Percentiles rank a stretch among this genome's conserved stretches.
phyloP scores from a whole-genome alignment of 2,888 invertebrate genomes.

The Lithodes maja region DNA sequence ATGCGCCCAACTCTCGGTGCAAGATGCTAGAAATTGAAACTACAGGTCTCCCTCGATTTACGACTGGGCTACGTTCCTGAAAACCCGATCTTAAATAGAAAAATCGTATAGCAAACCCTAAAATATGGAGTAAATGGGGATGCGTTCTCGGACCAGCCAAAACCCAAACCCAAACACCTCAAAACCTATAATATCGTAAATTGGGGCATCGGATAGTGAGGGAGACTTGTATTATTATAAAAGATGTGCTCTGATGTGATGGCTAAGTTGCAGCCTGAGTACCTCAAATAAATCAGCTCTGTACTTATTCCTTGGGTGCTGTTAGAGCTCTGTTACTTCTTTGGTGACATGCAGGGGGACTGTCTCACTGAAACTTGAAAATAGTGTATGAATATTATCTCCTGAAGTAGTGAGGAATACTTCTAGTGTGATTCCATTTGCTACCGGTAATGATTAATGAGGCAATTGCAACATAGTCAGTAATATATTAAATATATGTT shows the following conservation, averaged over 20 bases:
- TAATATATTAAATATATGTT: not conserved
- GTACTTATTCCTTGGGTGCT: conserved; percentile 54
- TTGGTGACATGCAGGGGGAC: conserved; percentile 53
- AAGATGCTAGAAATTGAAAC: conserved; percentile 26
- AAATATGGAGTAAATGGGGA: too few species aligned
- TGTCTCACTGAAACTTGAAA: conserved; percentile 61
- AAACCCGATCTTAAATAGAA: too few species aligned
- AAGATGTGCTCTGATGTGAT: conserved; percentile 44
- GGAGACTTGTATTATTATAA: not conserved
- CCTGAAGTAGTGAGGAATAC: conserved; percentile 13
- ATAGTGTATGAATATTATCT: conserved; percentile 29
- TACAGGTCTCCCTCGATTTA: not conserved
- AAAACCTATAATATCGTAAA: too few species aligned
- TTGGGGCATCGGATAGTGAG: too few species aligned
- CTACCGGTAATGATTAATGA: not conserved
- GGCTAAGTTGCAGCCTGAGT: conserved; percentile 31
- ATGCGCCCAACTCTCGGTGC: conserved; percentile 36
- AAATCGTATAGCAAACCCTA: too few species aligned
- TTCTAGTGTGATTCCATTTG: conserved; percentile 7
- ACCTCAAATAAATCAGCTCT: conserved; percentile 52
- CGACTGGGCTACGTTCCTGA: not conserved
- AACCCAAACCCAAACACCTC: too few species aligned
- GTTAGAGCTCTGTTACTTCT: conserved; percentile 51
- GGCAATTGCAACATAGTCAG: not conserved
- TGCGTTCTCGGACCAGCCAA: too few species aligned